A percentile compares a stretch with the other conserved stretches of the same genome.
Evolutionary conservation across 1,140 invertebrate species (phyloP).

Genomic region (Cherax quadricarinatus): DNA sequence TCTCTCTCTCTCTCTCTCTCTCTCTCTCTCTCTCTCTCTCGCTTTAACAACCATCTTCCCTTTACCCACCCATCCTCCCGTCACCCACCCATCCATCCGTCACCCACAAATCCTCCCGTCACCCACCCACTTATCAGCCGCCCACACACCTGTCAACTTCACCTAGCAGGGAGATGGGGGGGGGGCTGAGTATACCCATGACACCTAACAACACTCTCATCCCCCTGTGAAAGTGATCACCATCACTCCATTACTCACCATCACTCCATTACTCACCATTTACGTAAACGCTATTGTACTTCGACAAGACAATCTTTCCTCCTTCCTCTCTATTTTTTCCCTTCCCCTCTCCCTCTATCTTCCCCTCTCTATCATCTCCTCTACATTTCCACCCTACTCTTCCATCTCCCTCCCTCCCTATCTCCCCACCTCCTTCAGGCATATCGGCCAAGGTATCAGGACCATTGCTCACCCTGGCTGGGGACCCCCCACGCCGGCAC

Average conservation of each 20-base stretch:
- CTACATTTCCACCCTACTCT: background rate
- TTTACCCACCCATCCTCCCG: background rate
- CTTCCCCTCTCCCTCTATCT: background rate
- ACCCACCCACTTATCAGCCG: no score
- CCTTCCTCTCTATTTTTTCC: background rate
- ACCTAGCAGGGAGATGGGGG: no score
- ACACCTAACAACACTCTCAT: background rate
- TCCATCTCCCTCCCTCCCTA: background rate
- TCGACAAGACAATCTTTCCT: background rate
- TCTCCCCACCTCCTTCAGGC: background rate
- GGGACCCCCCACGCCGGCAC: background rate
- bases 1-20: no score
- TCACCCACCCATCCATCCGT: background rate
- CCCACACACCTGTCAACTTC: no score
- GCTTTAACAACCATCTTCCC: no score
- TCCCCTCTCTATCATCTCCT: no score
- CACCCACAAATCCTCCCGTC: background rate
- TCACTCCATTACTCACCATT: background rate
- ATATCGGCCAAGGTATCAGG: background rate
- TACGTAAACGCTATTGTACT: background rate
- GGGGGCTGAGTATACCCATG: background rate
- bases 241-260: slow-evolving; percentile 1
- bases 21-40: no score
- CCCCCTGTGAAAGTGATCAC: background rate
- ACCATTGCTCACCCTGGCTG: background rate